Conservation (phyloP, 2,113 vertebrate genomes). For the Solea solea region DNA sequence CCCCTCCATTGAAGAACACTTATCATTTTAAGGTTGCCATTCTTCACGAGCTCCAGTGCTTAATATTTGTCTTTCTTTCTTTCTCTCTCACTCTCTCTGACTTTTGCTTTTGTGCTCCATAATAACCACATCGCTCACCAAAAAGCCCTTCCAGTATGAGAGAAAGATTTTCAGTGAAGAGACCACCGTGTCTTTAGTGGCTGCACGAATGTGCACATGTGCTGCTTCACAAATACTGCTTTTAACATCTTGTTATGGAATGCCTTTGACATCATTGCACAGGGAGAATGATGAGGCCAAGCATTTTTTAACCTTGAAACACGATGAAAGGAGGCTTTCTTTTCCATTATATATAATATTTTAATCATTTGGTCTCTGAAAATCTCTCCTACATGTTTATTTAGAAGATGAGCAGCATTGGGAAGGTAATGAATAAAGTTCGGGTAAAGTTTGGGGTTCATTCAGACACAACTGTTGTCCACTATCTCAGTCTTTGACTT, state of each 20-base stretch:
- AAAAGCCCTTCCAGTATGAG: slow-evolving; percentile 3
- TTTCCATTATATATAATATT: slow-evolving; percentile 16
- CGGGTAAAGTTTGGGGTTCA: too few species aligned
- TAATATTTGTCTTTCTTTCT: background rate
- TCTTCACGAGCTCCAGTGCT: background rate
- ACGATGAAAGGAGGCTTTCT: slow-evolving; percentile 24
- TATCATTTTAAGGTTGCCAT: background rate
- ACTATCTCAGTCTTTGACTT: too few species aligned
- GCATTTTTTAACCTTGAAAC: slow-evolving; percentile 30
- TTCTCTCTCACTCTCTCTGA: background rate
- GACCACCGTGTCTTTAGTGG: background rate
- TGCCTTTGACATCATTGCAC: background rate
- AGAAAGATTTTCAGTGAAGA: background rate
- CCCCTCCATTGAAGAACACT: background rate
- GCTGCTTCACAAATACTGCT: background rate
- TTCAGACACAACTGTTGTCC: too few species aligned
- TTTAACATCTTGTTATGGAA: slow-evolving; percentile 15
- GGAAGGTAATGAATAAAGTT: background rate
- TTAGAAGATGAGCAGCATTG: background rate
- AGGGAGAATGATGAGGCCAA: slow-evolving; percentile 12
- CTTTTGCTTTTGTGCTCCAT: background rate
- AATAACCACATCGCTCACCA: background rate
- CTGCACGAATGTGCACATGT: background rate
- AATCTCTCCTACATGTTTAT: background rate
- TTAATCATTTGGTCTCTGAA: background rate